Base-by-base conservation (phyloP, 2,888 invertebrate genomes). In the Osmoderma eremita region DNA sequence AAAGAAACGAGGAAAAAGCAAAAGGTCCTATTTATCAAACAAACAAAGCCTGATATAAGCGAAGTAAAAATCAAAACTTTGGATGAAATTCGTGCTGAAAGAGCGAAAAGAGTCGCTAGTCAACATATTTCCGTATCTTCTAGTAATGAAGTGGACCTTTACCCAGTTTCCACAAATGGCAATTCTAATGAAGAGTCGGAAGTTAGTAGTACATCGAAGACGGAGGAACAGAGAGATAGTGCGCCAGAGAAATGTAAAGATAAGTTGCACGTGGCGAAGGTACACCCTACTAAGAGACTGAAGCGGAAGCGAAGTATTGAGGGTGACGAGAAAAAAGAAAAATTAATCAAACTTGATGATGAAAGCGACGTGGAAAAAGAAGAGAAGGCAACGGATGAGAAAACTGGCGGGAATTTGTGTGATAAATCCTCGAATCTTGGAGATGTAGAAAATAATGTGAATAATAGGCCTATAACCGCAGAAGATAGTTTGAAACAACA, bases 51-150 rank as follows among this genome's bases (percentile, higher is more conserved):
- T 20, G 69, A 75, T 56, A 64, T 75, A n/a, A 71, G 62, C 8
- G 72, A 77, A 8, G 79, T 82, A 18, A 81, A 79, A 77, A 79
- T 84, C 8, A 83, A 83, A 72, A 82, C 83, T 0, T 70, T 84
- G 45, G 81, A 79, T 0, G 82, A 84, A 72, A 80, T 84, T 8
- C 76, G 80, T n/a, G 81, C 81, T 0, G 81, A 80, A 69, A 73
- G 76, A 61, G 69, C 65, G 39, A 71, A 69, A 15, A 72, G 69
- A 62, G 58, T 64, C 20, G 53, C 42, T 53, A 54, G 24, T 36
- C 63, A 65, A 36, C 15, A 50, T 3, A 53, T 63, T 17, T 56
- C 70, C 56, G 64, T 68, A 62, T 63, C 69, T 53, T 70, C 70
- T 18, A 36, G 70, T 63, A 42, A 69, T 38, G 48, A 72, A 65